phyloP scores from a whole-genome alignment of 2,113 vertebrate species.

The Colaptes auratus region DNA sequence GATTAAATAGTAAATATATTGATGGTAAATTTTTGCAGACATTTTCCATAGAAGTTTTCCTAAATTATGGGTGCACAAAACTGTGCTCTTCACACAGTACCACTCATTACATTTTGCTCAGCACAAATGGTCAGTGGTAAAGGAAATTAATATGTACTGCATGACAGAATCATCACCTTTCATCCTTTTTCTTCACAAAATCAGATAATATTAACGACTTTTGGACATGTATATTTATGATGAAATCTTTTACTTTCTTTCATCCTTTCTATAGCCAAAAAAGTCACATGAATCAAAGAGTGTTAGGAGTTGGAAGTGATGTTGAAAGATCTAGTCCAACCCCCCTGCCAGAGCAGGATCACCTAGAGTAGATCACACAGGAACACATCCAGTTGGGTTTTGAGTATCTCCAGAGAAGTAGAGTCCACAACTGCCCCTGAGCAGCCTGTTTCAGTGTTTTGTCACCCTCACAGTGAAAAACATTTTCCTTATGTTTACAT shows the following conservation, averaged over 20 bases:
- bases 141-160: neutral
- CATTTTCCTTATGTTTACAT: too few relatives aligned
- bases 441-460: too few relatives aligned
- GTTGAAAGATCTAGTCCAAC: too few relatives aligned
- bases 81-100: rapidly evolving
- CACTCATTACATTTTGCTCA: neutral
- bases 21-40: neutral
- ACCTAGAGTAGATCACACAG: too few relatives aligned
- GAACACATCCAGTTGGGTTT: too few relatives aligned
- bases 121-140: neutral
- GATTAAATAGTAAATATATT: neutral
- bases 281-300: too few relatives aligned
- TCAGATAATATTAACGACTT: neutral
- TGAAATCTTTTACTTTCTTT: neutral
- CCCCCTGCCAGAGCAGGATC: too few relatives aligned
- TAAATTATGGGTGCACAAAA: neutral
- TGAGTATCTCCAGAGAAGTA: too few relatives aligned
- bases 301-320: too few relatives aligned
- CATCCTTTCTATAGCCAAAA: neutral
- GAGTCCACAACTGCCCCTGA: too few relatives aligned
- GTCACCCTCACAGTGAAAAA: too few relatives aligned
- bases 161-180: neutral
- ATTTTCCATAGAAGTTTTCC: neutral
- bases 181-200: neutral
- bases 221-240: neutral